phyloP scores from a whole-genome alignment of 2,113 vertebrate genomes.

The Calyptommatus sinebrachiatus region DNA sequence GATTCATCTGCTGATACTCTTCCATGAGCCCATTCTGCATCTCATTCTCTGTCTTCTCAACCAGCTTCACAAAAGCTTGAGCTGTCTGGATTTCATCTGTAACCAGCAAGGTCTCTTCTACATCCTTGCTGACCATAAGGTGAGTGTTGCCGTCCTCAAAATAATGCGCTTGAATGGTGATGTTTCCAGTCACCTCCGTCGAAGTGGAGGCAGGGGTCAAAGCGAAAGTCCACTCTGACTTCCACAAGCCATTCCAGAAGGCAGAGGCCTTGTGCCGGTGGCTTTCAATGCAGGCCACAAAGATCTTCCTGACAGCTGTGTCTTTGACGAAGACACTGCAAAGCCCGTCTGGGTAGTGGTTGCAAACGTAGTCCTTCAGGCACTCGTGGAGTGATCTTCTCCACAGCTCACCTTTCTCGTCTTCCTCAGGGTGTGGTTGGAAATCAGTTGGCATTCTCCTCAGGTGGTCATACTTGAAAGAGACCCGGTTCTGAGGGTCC shows the following conservation, averaged over 20 bases:
- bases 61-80: slow-evolving; percentile 7
- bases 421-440: slow-evolving; percentile 18
- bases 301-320: slow-evolving; percentile 30
- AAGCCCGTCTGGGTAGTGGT: slow-evolving; percentile 14
- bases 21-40: slow-evolving; percentile 16
- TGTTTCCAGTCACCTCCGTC: slow-evolving; percentile 14
- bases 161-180: slow-evolving; percentile 19
- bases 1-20: not conserved
- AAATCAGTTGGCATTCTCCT: not conserved
- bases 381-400: slow-evolving; percentile 4
- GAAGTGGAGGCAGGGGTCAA: slow-evolving; percentile 7
- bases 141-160: slow-evolving; percentile 28
- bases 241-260: slow-evolving; percentile 29
- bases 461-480: slow-evolving; percentile 32
- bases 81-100: not conserved
- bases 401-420: slow-evolving; percentile 23
- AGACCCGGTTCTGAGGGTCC: slow-evolving; percentile 22
- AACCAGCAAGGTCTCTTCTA: slow-evolving; percentile 7
- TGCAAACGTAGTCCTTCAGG: slow-evolving; percentile 11
- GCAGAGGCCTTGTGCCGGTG: slow-evolving; percentile 3
- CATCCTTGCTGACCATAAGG: not conserved
- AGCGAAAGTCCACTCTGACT: slow-evolving; percentile 11
- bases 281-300: slow-evolving; percentile 12
- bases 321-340: slow-evolving; percentile 39
- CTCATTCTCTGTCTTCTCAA: not conserved